A percentile compares a stretch with the other conserved stretches of the same genome.
These are phyloP conservation scores for Hemicordylus capensis DNA, from an alignment of 2,113 vertebrate species.

Conservation along the genomic window DNA sequence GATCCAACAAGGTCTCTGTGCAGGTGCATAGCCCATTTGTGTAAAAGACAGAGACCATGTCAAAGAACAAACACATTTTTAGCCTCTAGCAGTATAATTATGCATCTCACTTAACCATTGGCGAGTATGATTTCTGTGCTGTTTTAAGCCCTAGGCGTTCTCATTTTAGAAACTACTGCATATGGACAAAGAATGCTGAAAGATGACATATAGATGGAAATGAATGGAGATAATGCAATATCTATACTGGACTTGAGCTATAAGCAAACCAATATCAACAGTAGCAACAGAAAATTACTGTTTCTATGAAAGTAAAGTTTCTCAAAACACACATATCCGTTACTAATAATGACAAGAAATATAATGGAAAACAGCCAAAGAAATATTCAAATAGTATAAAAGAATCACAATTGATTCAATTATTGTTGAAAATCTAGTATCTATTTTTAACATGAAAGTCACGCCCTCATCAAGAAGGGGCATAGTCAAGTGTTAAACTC, in stretches of 20 bases:
- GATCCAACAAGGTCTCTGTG: no score
- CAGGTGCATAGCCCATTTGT: no score
- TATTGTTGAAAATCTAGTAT: conserved; percentile 23
- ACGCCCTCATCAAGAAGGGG: conserved; percentile 39
- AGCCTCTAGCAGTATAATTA: background rate
- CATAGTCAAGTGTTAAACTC: conserved; percentile 35
- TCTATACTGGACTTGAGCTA: no score
- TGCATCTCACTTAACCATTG: background rate
- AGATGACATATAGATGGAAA: no score
- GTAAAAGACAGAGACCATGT: no score
- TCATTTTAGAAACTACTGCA: background rate
- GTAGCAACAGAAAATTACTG: background rate
- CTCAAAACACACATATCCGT: no score
- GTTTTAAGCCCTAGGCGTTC: background rate
- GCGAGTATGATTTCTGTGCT: background rate
- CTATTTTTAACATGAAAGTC: conserved; percentile 1
- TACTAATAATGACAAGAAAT: background rate
- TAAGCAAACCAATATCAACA: background rate
- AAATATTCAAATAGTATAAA: conserved; percentile 18
- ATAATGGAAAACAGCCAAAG: background rate
- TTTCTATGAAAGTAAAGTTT: background rate
- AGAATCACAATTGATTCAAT: background rate
- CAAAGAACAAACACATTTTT: no score
- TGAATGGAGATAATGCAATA: no score
- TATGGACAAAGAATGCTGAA: no score